Evolutionary conservation across 2,797 vertebrate species (phyloP).

Genomic region (Meda fulgida): DNA sequence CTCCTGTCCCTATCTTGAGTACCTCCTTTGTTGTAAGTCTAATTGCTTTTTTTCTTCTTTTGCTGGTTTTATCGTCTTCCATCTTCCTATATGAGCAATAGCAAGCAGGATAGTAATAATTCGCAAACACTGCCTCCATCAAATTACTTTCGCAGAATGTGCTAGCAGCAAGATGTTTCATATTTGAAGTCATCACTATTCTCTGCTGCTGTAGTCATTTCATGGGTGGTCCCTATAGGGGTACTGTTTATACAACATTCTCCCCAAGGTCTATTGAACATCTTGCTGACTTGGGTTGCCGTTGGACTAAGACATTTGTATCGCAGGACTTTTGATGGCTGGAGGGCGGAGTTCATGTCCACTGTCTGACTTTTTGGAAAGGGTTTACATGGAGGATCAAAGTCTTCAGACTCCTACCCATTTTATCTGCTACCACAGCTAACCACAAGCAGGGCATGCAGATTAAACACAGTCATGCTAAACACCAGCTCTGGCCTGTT

Average conservation of each 20-base stretch:
- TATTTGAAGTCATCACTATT: conserved; percentile 37
- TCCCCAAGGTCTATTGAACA: conserved; percentile 40
- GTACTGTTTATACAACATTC: conserved; percentile 50
- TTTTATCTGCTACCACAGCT: conserved; percentile 60
- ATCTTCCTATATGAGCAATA: neutral
- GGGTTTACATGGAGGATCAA: conserved; percentile 59
- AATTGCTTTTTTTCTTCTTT: neutral
- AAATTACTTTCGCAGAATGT: conserved; percentile 10
- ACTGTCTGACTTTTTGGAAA: conserved; percentile 59
- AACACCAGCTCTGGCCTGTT: conserved; percentile 35
- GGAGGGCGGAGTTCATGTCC: conserved; percentile 44
- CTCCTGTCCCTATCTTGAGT: neutral
- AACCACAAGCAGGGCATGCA: conserved; percentile 56
- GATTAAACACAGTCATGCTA: conserved; percentile 54
- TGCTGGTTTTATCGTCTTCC: neutral
- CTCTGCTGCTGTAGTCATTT: conserved; percentile 18
- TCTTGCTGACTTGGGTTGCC: conserved; percentile 43
- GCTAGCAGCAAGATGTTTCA: neutral
- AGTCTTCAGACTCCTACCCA: conserved; percentile 53
- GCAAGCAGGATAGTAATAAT: conserved; percentile 2
- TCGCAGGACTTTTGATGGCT: conserved; percentile 44
- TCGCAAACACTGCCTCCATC: neutral
- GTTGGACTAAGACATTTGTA: conserved; percentile 44
- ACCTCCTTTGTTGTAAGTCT: neutral
- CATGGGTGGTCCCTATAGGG: conserved; percentile 40